Evolutionary conservation across 2,113 vertebrate genomes (phyloP).

Genomic region (Brachirus orientalis): DNA sequence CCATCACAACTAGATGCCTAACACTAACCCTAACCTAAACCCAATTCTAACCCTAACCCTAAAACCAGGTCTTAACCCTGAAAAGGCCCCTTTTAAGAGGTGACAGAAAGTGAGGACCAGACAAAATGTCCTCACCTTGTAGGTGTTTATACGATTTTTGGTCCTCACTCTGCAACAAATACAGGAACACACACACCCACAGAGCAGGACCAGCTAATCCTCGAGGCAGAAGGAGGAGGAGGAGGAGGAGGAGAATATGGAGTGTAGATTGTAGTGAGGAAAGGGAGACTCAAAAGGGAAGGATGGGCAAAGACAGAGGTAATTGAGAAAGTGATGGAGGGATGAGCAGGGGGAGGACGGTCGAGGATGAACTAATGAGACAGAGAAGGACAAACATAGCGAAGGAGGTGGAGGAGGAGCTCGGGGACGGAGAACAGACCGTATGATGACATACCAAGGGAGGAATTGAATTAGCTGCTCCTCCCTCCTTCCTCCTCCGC

Average conservation of each 20-base stretch:
- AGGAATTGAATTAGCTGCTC: constrained; percentile 35
- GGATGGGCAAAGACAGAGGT: too few relatives aligned
- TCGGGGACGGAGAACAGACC: background rate
- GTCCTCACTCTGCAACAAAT: too few relatives aligned
- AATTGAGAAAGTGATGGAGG: constrained; percentile 4
- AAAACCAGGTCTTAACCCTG: too few relatives aligned
- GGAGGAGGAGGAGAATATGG: background rate
- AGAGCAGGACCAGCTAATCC: constrained; percentile 57
- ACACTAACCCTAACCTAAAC: too few relatives aligned
- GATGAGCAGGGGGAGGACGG: constrained; percentile 3
- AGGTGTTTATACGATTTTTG: too few relatives aligned
- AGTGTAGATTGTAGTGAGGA: background rate
- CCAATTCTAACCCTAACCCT: too few relatives aligned
- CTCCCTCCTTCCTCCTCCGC: background rate
- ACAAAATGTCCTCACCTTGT: too few relatives aligned
- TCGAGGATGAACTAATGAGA: constrained; percentile 25
- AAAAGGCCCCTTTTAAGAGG: too few relatives aligned
- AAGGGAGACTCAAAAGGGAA: background rate
- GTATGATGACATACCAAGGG: constrained; percentile 30
- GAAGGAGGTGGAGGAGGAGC: constrained; percentile 5
- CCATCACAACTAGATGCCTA: too few relatives aligned
- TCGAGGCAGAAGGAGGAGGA: background rate
- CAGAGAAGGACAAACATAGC: constrained; percentile 19
- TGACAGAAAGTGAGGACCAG: too few relatives aligned
- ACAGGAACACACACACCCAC: background rate